Evolutionary conservation across 2,113 vertebrate genomes (phyloP).

Genomic region (Callithrix jacchus): DNA sequence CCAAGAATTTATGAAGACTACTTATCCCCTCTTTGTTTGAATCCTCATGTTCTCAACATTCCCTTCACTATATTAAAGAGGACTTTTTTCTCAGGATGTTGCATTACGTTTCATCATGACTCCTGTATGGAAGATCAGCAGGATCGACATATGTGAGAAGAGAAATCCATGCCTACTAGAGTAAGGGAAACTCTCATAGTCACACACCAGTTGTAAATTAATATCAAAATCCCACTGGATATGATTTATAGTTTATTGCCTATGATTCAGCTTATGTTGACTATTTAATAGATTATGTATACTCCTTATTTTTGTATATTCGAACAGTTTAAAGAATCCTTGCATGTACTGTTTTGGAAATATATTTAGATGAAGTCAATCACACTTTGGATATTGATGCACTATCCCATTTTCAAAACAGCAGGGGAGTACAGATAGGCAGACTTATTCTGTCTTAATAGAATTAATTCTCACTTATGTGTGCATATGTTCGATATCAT

Average conservation of each 20-base stretch:
- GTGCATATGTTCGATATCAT: neutral
- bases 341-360: neutral
- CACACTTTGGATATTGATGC: neutral
- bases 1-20: neutral
- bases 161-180: neutral
- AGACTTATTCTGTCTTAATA: neutral
- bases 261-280: neutral
- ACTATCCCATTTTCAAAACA: neutral
- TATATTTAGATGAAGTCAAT: neutral
- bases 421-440: fast-evolving
- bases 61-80: neutral
- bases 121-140: neutral
- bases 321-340: neutral
- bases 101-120: neutral
- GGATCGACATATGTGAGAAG: neutral
- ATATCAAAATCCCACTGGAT: neutral
- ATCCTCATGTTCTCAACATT: neutral
- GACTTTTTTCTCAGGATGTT: neutral
- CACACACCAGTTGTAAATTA: neutral
- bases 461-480: neutral
- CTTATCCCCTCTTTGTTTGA: neutral
- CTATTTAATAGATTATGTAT: neutral
- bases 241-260: neutral
- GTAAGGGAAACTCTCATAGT: neutral
- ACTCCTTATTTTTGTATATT: neutral